These are phyloP conservation scores for Pentalonia nigronervosa DNA, from an alignment of 1,140 invertebrate species.

Conservation along the genomic window DNA sequence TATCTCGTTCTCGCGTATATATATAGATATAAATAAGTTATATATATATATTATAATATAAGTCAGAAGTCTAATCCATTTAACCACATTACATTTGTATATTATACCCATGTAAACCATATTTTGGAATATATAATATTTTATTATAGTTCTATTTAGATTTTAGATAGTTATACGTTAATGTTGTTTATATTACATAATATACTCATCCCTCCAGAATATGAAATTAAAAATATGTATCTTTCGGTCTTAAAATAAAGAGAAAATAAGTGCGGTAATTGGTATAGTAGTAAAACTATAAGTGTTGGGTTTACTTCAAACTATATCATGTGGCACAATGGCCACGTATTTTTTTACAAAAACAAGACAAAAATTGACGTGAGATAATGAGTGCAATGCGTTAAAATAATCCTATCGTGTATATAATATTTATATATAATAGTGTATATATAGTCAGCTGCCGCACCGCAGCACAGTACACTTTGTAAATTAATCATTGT, in stretches of 20 bases:
- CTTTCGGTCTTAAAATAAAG: neutral
- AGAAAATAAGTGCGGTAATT: neutral
- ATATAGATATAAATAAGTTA: neutral
- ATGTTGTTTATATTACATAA: neutral
- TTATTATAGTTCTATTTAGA: neutral
- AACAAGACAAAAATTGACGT: neutral
- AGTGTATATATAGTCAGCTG: neutral
- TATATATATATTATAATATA: too few species aligned
- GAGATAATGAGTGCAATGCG: neutral
- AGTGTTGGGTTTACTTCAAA: neutral
- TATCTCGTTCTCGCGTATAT: neutral
- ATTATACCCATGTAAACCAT: neutral
- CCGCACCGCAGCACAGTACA: neutral
- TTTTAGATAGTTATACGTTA: neutral
- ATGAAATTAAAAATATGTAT: neutral
- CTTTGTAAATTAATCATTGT: slow-evolving; percentile 11
- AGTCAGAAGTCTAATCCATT: neutral
- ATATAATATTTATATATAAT: neutral
- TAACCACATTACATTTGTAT: neutral
- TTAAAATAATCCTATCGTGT: neutral
- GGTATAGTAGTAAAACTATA: neutral
- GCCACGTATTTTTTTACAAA: neutral
- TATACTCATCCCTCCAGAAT: neutral
- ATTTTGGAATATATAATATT: neutral
- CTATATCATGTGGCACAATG: neutral